These are phyloP conservation scores for Drosophila parvula DNA, from an alignment of 1,140 invertebrate genomes.

Conservation along the genomic window DNA sequence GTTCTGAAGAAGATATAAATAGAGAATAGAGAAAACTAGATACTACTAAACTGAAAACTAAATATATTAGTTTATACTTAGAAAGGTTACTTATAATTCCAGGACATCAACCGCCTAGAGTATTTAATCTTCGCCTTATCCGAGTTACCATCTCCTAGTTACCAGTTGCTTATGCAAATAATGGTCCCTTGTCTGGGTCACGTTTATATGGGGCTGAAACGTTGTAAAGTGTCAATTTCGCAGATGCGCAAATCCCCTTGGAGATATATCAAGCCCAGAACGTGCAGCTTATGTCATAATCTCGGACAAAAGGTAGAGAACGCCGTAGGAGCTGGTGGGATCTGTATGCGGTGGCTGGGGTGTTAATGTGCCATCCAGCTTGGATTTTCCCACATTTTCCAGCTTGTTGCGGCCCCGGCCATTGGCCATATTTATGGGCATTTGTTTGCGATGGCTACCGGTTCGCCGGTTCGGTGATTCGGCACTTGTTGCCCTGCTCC, in stretches of 20 bases:
- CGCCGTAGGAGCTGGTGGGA: conserved; percentile 1
- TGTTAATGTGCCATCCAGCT: conserved; percentile 68
- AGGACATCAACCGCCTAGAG: conserved; percentile 16
- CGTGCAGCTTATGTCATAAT: conserved; percentile 81
- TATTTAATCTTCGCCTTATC: conserved; percentile 48
- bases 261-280: conserved; percentile 65
- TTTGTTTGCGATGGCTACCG: conserved; percentile 68
- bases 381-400: conserved; percentile 71
- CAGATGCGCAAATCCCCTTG: conserved; percentile 51
- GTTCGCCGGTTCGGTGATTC: conserved; percentile 34
- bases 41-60: too few species aligned
- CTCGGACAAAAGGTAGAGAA: conserved; percentile 22
- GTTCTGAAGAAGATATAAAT: too few species aligned
- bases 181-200: conserved; percentile 68
- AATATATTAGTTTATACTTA: too few species aligned
- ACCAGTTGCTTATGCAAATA: conserved; percentile 71
- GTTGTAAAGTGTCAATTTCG: conserved; percentile 82
- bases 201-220: conserved; percentile 71
- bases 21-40: too few species aligned
- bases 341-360: conserved; percentile 33
- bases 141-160: conserved; percentile 12
- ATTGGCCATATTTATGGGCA: conserved; percentile 64
- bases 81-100: neutral
- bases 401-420: conserved; percentile 23
- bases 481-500: conserved; percentile 56